Conservation (phyloP, 2,113 vertebrate species). For the Candoia aspera region DNA sequence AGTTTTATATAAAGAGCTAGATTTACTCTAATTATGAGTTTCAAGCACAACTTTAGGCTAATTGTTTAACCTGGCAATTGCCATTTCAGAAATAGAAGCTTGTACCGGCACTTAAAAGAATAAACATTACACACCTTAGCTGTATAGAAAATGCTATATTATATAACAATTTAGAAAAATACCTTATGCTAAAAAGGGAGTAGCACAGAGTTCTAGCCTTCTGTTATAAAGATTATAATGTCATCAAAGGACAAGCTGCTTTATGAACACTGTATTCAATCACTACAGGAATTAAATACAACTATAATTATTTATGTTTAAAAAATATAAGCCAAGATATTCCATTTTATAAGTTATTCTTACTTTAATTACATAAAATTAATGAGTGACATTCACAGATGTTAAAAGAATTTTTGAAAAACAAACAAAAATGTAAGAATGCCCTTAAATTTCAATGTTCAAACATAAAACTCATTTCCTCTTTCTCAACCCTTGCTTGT, state of each 20-base stretch:
- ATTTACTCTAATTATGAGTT: neutral
- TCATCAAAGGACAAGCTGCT: neutral
- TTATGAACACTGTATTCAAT: neutral
- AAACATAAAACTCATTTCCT: neutral
- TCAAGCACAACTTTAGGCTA: neutral
- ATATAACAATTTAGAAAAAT: neutral
- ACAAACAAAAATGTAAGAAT: neutral
- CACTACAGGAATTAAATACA: neutral
- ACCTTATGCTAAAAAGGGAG: neutral
- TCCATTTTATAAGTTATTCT: neutral
- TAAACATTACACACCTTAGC: neutral
- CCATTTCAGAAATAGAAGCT: neutral
- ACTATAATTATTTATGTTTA: neutral
- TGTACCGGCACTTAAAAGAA: neutral
- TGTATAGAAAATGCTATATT: neutral
- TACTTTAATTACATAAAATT: neutral
- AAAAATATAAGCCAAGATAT: neutral
- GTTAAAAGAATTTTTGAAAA: neutral
- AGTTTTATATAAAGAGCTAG: constrained; percentile 22
- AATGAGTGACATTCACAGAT: neutral
- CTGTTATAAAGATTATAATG: neutral
- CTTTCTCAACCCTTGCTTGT: neutral
- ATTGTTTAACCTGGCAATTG: neutral
- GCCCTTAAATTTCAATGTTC: neutral
- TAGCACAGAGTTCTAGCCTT: neutral